Base-by-base conservation (phyloP, 2,888 invertebrate species). In the Thereva nobilitata region DNA sequence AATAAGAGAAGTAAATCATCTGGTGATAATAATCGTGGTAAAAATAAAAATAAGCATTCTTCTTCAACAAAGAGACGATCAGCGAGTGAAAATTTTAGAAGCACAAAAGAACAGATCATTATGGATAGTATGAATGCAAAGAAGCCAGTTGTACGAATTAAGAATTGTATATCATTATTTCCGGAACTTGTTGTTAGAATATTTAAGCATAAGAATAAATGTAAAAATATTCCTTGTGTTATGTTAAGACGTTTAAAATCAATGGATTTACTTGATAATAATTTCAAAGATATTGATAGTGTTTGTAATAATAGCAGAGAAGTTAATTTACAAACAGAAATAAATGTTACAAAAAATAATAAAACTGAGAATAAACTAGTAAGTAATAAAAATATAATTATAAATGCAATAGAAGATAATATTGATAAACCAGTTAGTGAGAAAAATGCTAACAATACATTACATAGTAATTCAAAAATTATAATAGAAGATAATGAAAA, bases 231-330 rank as follows among this genome's bases (percentile, higher is more conserved):
- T 23, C 35, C 45, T 23, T 57, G 23, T 37, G 57, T 57, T 35
- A 57, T 42, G 44, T 37, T 57, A 7, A 57, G 44, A 57, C 12
- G 42, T 35, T n/a, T 57, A 10, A 52, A 52, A 52, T 42, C 34
- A 23, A 12, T 53, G 9, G 37, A 53, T 35, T 4, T 44, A 45
- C 35, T 23, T 12, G 8, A 8, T 8, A 23, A 34, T 7, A 6
- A 34, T 3, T n/a, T 56, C 4, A 42, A 56, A 7, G 7, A 56
- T 42, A 44, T 42, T 23, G 35, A 57, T 34, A 45, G 9, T 35
- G 37, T 35, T 7, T 7, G 44, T 5, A 34, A 56, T n/a, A 44
- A 56, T 44, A 8, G 9, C 34, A 10, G 6, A 52, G 37, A 34
- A 37, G n/a, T 1, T 38, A 35, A 37, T 53, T 34, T 53, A 53